Percentiles rank a stretch among this genome's conserved stretches.
Conservation (phyloP, 2,797 vertebrate species). For the Tachyglossus aculeatus region DNA sequence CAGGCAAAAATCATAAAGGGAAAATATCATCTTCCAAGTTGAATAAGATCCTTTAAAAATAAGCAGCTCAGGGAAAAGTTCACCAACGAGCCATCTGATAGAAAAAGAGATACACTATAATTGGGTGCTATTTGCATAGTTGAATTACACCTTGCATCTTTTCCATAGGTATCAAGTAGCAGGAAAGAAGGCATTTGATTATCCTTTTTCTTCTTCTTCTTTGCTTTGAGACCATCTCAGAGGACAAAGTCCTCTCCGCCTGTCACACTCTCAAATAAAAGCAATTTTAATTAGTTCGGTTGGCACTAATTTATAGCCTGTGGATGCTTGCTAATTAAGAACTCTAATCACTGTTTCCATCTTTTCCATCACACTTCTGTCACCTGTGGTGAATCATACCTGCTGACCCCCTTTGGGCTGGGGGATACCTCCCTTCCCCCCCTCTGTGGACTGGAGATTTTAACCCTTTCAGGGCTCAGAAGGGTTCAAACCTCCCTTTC, state of each 20-base stretch:
- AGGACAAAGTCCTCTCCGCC: background rate
- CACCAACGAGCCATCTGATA: too few species aligned
- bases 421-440: too few species aligned
- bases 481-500: background rate
- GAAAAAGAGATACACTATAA: too few species aligned
- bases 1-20: background rate
- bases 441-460: background rate
- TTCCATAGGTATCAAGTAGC: too few species aligned
- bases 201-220: background rate
- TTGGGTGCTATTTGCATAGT: too few species aligned
- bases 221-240: background rate
- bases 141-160: too few species aligned
- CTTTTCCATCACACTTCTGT: conserved; percentile 38
- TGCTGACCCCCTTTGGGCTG: conserved; percentile 41
- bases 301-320: conserved; percentile 59
- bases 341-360: conserved; percentile 53
- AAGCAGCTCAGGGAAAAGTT: too few species aligned
- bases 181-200: rapidly evolving
- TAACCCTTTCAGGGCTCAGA: background rate
- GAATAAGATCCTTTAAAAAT: background rate
- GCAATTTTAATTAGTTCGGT: conserved; percentile 42
- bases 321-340: conserved; percentile 61
- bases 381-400: conserved; percentile 51
- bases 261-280: conserved; percentile 38
- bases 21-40: background rate